Base-by-base conservation (phyloP, 1,140 invertebrate species). In the Halesus radiatus region DNA sequence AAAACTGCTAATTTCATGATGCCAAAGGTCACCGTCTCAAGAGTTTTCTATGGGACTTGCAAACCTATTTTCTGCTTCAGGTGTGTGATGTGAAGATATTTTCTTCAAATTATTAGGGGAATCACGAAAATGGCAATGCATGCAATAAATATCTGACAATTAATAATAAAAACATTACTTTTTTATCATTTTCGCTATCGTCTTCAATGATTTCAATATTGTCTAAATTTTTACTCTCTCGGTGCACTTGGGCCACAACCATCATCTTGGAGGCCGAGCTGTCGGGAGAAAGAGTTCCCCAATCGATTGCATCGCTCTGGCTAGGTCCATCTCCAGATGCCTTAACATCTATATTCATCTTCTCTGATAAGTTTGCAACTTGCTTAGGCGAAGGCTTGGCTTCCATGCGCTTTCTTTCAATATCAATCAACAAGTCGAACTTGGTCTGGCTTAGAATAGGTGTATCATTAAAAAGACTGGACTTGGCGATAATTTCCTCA, bases 401-500 rank as follows among this genome's bases (percentile, higher is more conserved):
- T 58, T 72, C 52, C n/a, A 45, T 10, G 15, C 22, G 56, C 16
- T 20, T 60, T 18, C 32, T 58, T 18, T 50, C 18, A 23, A 20
- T 26, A 52, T 68, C 76, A 70, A 68, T n/a, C n/a, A 10, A 23
- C 22, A 50, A 54, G 16, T 68, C 62, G 4, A 26, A 26, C 26
- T 62, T 53, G 32, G 74, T n/a, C 37, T 56, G 50, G 54, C 15
- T 54, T 15, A 54, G 70, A 15, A 74, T 74, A 6, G 72, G 56
- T 4, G 62, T 32, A 74, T 82, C 80, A 10, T 32, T 16, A 60
- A 82, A 82, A 10, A 79, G 53, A 79, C 70, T 78, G 60, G 76
- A 80, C 58, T 76, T 62, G 1, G 75, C 62, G 16, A 77, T 78
- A 50, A 80, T 79, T 32, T 80, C 79, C 56, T 80, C 76, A 58